Percentiles rank a stretch among this genome's conserved stretches.
Conservation (phyloP, 2,113 vertebrate species). For the Bucco capensis region DNA sequence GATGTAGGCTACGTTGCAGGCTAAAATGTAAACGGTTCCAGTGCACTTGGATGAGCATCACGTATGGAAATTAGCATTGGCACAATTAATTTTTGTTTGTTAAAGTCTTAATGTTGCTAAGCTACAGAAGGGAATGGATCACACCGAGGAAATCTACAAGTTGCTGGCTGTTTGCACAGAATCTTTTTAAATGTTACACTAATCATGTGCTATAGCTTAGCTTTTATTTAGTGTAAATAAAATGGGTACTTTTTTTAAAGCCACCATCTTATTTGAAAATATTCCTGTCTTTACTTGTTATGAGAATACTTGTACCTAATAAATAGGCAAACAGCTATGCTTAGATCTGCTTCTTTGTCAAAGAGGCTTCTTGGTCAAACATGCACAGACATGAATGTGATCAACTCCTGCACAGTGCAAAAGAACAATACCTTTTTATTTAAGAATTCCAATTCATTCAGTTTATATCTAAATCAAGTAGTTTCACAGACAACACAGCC, state of each 20-base stretch:
- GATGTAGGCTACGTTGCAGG: not conserved
- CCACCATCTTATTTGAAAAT: slow-evolving; percentile 38
- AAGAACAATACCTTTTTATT: slow-evolving; percentile 53
- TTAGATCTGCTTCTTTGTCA: slow-evolving; percentile 55
- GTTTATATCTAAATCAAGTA: slow-evolving; percentile 54
- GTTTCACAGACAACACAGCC: not conserved
- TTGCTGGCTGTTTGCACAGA: slow-evolving; percentile 67
- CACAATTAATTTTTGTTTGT: slow-evolving; percentile 68
- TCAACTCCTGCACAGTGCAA: slow-evolving; percentile 33
- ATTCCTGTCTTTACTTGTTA: slow-evolving; percentile 53
- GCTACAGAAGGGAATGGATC: slow-evolving; percentile 43
- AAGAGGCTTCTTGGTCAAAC: slow-evolving; percentile 64
- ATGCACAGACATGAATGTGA: slow-evolving; percentile 51
- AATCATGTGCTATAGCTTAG: slow-evolving; percentile 50
- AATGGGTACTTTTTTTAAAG: slow-evolving; percentile 48
- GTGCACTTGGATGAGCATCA: slow-evolving; percentile 33
- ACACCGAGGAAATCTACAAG: slow-evolving; percentile 53
- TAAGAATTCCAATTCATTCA: slow-evolving; percentile 56
- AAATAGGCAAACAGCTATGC: slow-evolving; percentile 63
- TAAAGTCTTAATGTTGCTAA: slow-evolving; percentile 67
- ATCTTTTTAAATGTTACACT: slow-evolving; percentile 68
- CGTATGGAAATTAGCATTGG: slow-evolving; percentile 34
- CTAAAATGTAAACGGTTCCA: slow-evolving; percentile 19
- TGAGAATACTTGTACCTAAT: slow-evolving; percentile 42
- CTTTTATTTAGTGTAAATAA: slow-evolving; percentile 71